Evolutionary conservation across 2,113 vertebrate genomes (phyloP), one percentile per base, ranked within the genome.

Genomic region (Clarias batrachus): DNA sequence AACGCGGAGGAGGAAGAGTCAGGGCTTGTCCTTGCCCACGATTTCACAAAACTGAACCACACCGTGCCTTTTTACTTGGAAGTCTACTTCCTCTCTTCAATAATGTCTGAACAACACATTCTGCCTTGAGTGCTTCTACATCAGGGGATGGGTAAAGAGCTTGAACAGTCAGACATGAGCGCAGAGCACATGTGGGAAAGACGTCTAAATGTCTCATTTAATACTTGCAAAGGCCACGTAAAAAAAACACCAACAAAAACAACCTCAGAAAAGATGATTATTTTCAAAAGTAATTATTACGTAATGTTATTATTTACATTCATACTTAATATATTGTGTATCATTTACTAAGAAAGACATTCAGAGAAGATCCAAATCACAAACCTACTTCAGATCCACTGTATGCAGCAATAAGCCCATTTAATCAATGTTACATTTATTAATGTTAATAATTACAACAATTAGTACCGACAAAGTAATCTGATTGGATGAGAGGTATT

Each of bases 71-170:
- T 74, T 52, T 52, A 52, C 37, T 74, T 25, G 41, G 37, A 48
- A 74, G 81, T 86, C 78, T 21, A 63, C 66, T 89, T 59, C 62
- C 82, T 88, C 89, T 54, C 86, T 71, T 85, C 78, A 86, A 71
- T 85, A 52, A 88, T 76, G 87, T 80, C 81, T 66, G 73, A 89
- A 76, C 41, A 74, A 33, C 37, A 79, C 83, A 88, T 78, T 54
- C 65, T 54, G 41, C 41, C 59, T 65, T 77, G 59, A 78, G 37
- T 25, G 10, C 37, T 48, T 74, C 37, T 48, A 74, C 48, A 48
- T 74, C 71, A 25, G 37, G 21, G 33, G 17, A 71, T 37, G 68
- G 68, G 70, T 10, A 74, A 74, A 25, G 21, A 52, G 37, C 71
- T 48, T 23, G 10, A 25, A 23, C 11, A 73, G 70, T 73, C 41